A percentile compares a stretch with the other conserved stretches of the same genome.
Conservation (phyloP, 2,888 invertebrate species). For the Brachylomia viminalis region DNA sequence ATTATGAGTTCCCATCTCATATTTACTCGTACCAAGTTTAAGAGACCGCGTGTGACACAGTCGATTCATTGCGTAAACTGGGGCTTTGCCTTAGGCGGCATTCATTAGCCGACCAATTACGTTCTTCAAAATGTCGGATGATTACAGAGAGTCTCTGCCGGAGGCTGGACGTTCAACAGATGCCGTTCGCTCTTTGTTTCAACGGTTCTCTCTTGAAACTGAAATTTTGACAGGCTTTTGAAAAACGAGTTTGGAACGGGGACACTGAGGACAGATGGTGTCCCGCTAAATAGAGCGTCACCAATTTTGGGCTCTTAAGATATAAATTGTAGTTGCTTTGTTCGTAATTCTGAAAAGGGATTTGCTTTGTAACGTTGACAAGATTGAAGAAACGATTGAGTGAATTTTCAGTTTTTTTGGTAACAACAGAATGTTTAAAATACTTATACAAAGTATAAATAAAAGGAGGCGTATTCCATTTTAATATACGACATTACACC, state of each 20-base stretch:
- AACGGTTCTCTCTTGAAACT: constrained; percentile 75
- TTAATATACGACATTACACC: background rate
- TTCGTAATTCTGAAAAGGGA: constrained; percentile 4
- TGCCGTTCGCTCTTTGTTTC: constrained; percentile 83
- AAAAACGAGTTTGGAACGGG: constrained; percentile 62
- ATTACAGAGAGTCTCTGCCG: constrained; percentile 83
- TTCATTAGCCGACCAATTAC: constrained; percentile 88
- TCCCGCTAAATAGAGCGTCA: constrained; percentile 41
- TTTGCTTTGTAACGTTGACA: constrained; percentile 11
- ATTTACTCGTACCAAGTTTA: constrained; percentile 63
- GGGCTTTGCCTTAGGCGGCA: constrained; percentile 83
- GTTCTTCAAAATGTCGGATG: constrained; percentile 86
- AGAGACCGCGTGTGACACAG: constrained; percentile 81
- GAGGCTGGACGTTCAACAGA: constrained; percentile 83
- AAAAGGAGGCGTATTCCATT: background rate
- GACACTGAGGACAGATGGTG: constrained; percentile 62
- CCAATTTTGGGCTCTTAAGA: constrained; percentile 45
- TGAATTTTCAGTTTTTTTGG: background rate
- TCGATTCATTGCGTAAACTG: constrained; percentile 87
- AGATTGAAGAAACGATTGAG: constrained; percentile 1
- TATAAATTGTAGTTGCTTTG: constrained; percentile 41
- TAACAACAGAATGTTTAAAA: background rate
- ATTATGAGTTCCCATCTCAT: constrained; percentile 63
- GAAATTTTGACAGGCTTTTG: constrained; percentile 73
- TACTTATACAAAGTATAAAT: background rate